phyloP scores from a whole-genome alignment of 2,797 vertebrate genomes.

The Amniataba percoides region DNA sequence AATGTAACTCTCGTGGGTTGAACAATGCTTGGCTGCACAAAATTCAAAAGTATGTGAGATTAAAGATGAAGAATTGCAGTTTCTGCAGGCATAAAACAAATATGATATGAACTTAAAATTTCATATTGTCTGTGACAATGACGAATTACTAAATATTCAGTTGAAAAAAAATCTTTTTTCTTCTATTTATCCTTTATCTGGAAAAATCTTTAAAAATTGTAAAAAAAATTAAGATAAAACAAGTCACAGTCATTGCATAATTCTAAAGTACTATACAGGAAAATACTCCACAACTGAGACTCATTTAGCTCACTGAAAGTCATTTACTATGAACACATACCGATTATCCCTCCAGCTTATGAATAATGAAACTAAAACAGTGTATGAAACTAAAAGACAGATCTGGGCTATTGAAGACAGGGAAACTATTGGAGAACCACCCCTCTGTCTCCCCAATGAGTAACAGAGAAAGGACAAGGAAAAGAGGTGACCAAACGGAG shows the following conservation, averaged over 20 bases:
- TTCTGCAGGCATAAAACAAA: too few relatives aligned
- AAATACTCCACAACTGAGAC: constrained; percentile 4
- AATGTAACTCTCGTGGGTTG: constrained; percentile 7
- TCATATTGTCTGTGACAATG: not conserved
- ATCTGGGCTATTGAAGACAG: constrained; percentile 30
- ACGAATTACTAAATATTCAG: not conserved
- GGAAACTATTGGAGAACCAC: constrained; percentile 37
- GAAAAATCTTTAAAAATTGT: not conserved
- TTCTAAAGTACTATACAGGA: not conserved
- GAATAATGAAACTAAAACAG: constrained; percentile 62
- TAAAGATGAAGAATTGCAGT: not conserved
- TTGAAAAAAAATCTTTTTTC: not conserved
- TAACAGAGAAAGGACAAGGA: constrained; percentile 51
- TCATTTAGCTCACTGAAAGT: too few relatives aligned
- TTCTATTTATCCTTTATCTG: not conserved
- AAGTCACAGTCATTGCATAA: not conserved
- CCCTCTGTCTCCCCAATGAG: constrained; percentile 30
- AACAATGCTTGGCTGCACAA: constrained; percentile 41
- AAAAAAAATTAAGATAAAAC: not conserved
- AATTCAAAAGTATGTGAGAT: constrained; percentile 18
- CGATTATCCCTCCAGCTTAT: constrained; percentile 3
- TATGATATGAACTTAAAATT: too few relatives aligned
- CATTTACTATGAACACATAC: constrained; percentile 32
- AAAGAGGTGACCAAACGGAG: constrained; percentile 32
- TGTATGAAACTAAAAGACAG: constrained; percentile 72